Evolutionary conservation across 2,888 invertebrate genomes (phyloP), one percentile per base, ranked within the genome.

Genomic region (Lomographa bimaculata): DNA sequence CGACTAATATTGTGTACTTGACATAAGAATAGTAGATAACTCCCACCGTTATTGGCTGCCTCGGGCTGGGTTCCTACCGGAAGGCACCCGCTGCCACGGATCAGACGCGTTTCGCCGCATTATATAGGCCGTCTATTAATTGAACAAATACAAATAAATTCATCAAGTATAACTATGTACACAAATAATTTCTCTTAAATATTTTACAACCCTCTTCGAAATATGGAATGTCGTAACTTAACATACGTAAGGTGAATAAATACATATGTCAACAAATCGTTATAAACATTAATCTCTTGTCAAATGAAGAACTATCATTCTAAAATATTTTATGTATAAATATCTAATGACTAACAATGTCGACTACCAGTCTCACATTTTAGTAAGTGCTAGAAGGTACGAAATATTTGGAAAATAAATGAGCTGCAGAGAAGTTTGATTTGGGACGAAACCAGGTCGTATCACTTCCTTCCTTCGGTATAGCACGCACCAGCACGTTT

Each of bases 361-460:
- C 72, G 87, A 86, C 87, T 87, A 89, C 87, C 89, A 89, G 89
- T 89, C 89, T 89, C 87, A 89, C 86, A 86, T 87, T 84, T 86
- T 87, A 85, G 85, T 82, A 82, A 81, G 82, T 81, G 81, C 82
- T 86, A 87, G 79, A 84, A 86, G 76, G 75, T 83, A 82, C 67
- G 77, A 82, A 83, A 79, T 71, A 71, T 61, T 71, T 74, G 74
- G 71, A 78, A 85, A 84, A 78, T 71, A 75, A 82, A 79, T 71
- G 54, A 75, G 81, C 80, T 79, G 85, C 82, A 66, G 71, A 71
- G 62, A 77, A 70, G 71, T 71, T 59, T 70, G 67, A 71, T 75
- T 49, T 65, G 63, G 80, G 85, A 84, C 84, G 83, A 82, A 82
- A 83, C 83, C 85, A 79, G 82, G 61, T 73, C 69, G 71, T 71